Conservation (phyloP, 2,888 invertebrate species). For the Agrilus mali region DNA sequence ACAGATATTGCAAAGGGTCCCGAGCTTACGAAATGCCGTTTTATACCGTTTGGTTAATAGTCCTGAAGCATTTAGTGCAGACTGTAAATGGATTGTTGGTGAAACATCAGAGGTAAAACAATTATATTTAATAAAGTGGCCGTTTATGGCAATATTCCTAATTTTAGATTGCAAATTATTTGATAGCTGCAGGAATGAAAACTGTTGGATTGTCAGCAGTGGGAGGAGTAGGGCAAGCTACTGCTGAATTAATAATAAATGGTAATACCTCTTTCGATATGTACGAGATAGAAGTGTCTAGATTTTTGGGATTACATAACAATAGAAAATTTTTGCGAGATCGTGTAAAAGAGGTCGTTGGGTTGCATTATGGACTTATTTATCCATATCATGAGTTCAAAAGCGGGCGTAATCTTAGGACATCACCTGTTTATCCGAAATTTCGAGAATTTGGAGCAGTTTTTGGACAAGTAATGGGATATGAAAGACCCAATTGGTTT, state of each 20-base stretch:
- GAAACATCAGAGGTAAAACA: slow-evolving; percentile 75
- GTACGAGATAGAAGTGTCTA: slow-evolving; percentile 78
- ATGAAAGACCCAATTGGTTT: slow-evolving; percentile 91
- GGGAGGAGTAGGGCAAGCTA: slow-evolving; percentile 85
- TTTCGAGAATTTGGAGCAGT: slow-evolving; percentile 83
- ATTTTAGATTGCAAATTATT: slow-evolving; percentile 68
- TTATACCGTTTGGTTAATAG: slow-evolving; percentile 77
- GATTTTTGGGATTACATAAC: slow-evolving; percentile 87
- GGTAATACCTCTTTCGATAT: slow-evolving; percentile 72
- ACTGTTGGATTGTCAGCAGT: slow-evolving; percentile 91
- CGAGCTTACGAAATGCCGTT: slow-evolving; percentile 58
- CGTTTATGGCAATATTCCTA: too few species aligned
- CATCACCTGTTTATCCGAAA: slow-evolving; percentile 91
- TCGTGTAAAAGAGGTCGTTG: slow-evolving; percentile 84
- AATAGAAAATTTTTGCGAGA: slow-evolving; percentile 86
- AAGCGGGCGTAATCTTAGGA: slow-evolving; percentile 78
- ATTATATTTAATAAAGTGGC: slow-evolving; percentile 15
- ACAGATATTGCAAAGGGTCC: slow-evolving; percentile 72
- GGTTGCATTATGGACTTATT: slow-evolving; percentile 69
- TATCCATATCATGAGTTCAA: slow-evolving; percentile 80
- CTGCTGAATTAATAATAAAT: slow-evolving; percentile 76
- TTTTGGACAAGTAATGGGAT: slow-evolving; percentile 96
- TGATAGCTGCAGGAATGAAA: slow-evolving; percentile 92
- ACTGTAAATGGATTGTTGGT: slow-evolving; percentile 92
- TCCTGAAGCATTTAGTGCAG: slow-evolving; percentile 92